Conservation (phyloP, 2,797 vertebrate genomes). For the Cyclopterus lumpus region DNA sequence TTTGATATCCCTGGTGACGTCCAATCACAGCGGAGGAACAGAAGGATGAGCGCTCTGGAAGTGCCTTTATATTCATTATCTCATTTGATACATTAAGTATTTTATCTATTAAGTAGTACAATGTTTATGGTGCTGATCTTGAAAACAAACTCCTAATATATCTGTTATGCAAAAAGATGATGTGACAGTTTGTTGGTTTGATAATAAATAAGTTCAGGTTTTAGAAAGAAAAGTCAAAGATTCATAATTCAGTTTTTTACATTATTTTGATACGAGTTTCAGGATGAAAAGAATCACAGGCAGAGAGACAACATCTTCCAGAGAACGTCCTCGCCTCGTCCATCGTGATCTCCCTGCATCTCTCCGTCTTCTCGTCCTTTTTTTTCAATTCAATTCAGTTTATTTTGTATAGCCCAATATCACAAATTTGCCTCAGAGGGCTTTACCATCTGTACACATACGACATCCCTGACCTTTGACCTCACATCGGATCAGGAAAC, state of each 20-base stretch:
- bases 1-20: neutral
- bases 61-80: neutral
- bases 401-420: no score
- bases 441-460: no score
- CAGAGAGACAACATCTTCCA: neutral
- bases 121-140: constrained; percentile 81
- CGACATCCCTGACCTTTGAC: no score
- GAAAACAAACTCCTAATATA: constrained; percentile 79
- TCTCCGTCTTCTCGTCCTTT: no score
- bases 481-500: no score
- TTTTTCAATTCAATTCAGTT: no score
- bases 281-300: no score
- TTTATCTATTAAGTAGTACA: neutral
- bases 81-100: no score
- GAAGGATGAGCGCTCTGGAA: neutral
- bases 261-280: neutral
- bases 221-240: neutral
- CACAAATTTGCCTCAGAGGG: no score
- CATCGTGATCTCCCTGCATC: no score
- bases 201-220: neutral
- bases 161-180: constrained; percentile 73
- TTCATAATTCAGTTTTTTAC: neutral
- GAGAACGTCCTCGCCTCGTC: neutral
- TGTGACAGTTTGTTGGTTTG: constrained; percentile 51
- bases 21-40: neutral